phyloP scores from a whole-genome alignment of 30 jellyfish, hydroid and myxozoan genomes.

The Turritopsis rubra region DNA sequence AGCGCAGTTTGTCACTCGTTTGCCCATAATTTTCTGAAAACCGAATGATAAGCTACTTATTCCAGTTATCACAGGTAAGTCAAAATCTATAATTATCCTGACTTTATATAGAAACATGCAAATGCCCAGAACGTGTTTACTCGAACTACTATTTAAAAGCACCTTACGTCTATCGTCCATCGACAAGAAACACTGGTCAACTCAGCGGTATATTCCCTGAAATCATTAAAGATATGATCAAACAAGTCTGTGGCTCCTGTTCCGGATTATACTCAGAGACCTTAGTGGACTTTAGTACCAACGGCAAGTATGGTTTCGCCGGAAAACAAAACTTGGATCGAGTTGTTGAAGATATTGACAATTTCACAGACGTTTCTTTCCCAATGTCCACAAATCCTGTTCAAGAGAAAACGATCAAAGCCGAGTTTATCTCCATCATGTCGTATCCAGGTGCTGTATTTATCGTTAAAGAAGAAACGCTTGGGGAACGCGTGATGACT shows the following conservation, averaged over 20 bases:
- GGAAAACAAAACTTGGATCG: conserved; percentile 1
- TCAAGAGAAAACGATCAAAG: background rate
- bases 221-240: conserved; percentile 2
- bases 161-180: background rate
- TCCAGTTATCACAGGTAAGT: too few relatives aligned
- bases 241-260: conserved; percentile 14
- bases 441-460: conserved; percentile 45
- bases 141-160: background rate
- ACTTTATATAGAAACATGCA: conserved; percentile 8
- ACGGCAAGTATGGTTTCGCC: conserved; percentile 11
- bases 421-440: background rate
- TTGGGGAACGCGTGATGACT: background rate
- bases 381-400: conserved; percentile 12
- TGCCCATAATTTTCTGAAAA: too few relatives aligned
- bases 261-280: conserved; percentile 7
- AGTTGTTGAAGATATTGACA: conserved; percentile 15
- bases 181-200: background rate
- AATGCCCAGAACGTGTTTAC: background rate
- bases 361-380: conserved; percentile 14
- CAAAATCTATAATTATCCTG: background rate
- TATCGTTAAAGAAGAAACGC: background rate
- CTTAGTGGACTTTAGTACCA: background rate
- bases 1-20: too few relatives aligned
- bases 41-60: too few relatives aligned
- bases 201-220: conserved; percentile 8